phyloP scores from a whole-genome alignment of 2,888 invertebrate genomes.

The Conchocele bisecta region DNA sequence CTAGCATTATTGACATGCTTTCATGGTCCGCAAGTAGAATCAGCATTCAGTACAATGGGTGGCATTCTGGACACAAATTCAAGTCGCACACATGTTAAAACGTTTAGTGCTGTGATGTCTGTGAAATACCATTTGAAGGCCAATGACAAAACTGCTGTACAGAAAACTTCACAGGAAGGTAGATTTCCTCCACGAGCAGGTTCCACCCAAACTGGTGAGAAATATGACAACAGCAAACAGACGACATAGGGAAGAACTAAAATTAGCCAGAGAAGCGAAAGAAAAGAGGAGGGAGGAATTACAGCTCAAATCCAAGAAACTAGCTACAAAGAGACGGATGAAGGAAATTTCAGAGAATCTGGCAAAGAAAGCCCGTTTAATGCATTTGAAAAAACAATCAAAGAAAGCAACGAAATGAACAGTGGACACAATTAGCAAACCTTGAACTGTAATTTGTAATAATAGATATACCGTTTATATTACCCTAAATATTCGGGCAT shows the following conservation, averaged over 20 bases:
- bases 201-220: slow-evolving; percentile 17
- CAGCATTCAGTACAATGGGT: slow-evolving; percentile 55
- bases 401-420: too few species aligned
- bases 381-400: too few species aligned
- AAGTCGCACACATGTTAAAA: slow-evolving; percentile 28
- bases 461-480: too few species aligned
- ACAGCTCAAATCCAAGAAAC: background rate
- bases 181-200: slow-evolving; percentile 35
- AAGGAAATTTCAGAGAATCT: slow-evolving; percentile 1
- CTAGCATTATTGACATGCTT: slow-evolving; percentile 48
- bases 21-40: slow-evolving; percentile 59
- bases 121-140: slow-evolving; percentile 55
- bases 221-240: slow-evolving; percentile 24
- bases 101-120: slow-evolving; percentile 49
- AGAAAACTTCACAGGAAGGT: slow-evolving; percentile 29
- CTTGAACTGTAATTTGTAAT: too few species aligned
- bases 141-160: slow-evolving; percentile 19
- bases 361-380: background rate
- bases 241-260: background rate
- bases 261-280: slow-evolving; percentile 12
- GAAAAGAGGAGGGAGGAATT: background rate
- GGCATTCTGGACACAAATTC: slow-evolving; percentile 53
- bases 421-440: too few species aligned
- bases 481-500: too few species aligned
- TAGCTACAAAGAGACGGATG: background rate